Evolutionary conservation across 2,888 invertebrate genomes (phyloP), one percentile per base, ranked within the genome.

Genomic region (Leptinotarsa juncta): DNA sequence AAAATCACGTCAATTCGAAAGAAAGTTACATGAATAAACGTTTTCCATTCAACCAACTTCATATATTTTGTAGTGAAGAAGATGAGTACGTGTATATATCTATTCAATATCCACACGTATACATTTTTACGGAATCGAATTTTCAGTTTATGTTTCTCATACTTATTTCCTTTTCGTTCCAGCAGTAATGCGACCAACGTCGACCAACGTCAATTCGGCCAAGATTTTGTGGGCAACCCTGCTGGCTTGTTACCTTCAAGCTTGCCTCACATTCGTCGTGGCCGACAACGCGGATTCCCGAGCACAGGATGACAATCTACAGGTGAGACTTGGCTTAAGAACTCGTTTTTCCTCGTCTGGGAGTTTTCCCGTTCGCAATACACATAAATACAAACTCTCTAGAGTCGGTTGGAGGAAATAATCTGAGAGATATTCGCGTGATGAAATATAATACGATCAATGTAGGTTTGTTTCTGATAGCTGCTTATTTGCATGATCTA

Each of bases 161-260:
- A 32, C 32, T 32, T 62, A n/a, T 4, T 48, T 67, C 65, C n/a
- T 75, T 77, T 82, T 77, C 75, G 71, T 84, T 84, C 57, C 82
- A 85, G 85, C 82, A 84, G 84, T 82, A 83, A 86, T 85, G 86
- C 82, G 83, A 75, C n/a, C n/a, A n/a, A n/a, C n/a, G 75, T 78
- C 81, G 77, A 78, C 82, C 32, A 69, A 55, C 65, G 71, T 81
- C 65, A 79, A 80, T 70, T 79, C 81, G 65, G 80, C 81, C 67
- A 84, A 83, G 72, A 71, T 86, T 60, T 71, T 85, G 32, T 85
- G 84, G 83, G 83, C 83, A 50, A 82, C 81, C 14, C 68, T 85
- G 62, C 73, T 86, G 72, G 82, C 82, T 67, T 83, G 83, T 73
- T 84, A 79, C 72, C 78, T 85, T 60, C 84, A 84, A 77, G 79